phyloP scores from a whole-genome alignment of 1,140 invertebrate species.

The Eciton burchellii region DNA sequence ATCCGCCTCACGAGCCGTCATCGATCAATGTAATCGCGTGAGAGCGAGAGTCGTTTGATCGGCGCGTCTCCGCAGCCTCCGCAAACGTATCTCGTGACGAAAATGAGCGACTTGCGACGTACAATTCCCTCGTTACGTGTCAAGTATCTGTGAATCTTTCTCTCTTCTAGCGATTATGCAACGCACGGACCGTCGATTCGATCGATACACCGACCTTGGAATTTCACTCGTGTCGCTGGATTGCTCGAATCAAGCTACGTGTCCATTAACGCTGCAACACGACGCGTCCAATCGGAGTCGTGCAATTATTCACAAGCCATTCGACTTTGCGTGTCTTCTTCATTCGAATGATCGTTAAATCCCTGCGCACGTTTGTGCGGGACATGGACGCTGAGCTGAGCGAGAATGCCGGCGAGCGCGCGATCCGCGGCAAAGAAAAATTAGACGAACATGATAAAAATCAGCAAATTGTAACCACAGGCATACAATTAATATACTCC shows the following conservation, averaged over 20 bases:
- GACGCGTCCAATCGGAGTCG: not conserved
- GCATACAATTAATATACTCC: too few species aligned
- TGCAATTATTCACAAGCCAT: constrained; percentile 36
- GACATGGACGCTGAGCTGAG: too few species aligned
- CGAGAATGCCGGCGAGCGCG: too few species aligned
- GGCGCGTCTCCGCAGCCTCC: not conserved
- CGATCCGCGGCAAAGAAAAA: too few species aligned
- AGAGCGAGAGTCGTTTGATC: constrained; percentile 16
- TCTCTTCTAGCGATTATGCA: not conserved
- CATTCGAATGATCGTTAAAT: constrained; percentile 22
- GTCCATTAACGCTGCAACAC: constrained; percentile 30
- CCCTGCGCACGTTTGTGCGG: too few species aligned
- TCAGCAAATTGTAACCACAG: too few species aligned
- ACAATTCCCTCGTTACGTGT: too few species aligned
- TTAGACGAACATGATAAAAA: too few species aligned
- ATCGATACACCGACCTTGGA: not conserved
- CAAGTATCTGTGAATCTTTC: too few species aligned
- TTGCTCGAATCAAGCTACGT: constrained; percentile 5
- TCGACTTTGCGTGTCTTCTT: constrained; percentile 5
- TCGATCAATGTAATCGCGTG: constrained; percentile 34
- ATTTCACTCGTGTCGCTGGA: constrained; percentile 12
- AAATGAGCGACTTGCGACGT: not conserved
- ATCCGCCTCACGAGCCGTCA: constrained; percentile 42
- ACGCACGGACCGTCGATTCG: not conserved
- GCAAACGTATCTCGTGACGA: constrained; percentile 15